These are phyloP conservation scores for Neopipo cinnamomea DNA, from an alignment of 2,113 vertebrate species.

Conservation along the genomic window DNA sequence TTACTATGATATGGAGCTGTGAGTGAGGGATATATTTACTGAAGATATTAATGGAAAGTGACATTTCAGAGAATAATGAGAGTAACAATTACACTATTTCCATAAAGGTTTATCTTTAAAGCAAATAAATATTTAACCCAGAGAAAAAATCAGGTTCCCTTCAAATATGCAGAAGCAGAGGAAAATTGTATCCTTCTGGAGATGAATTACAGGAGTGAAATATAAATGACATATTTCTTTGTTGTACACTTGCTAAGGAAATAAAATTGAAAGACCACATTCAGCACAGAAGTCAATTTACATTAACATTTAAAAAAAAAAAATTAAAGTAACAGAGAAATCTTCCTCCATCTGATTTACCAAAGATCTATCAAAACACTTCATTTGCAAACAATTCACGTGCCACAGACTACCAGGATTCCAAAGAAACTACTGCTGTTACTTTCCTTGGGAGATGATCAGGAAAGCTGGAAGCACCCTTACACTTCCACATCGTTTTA, in stretches of 20 bases:
- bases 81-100: neutral
- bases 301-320: fast-evolving
- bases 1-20: neutral
- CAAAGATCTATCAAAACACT: neutral
- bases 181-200: neutral
- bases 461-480: neutral
- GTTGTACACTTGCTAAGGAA: neutral
- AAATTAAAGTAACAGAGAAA: neutral
- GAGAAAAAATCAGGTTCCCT: neutral
- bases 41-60: neutral
- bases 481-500: neutral
- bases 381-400: neutral
- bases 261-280: neutral
- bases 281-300: neutral
- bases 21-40: neutral
- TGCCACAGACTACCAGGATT: neutral
- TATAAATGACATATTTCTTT: neutral
- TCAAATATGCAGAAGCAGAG: neutral
- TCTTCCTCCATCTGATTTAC: neutral
- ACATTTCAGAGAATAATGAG: neutral
- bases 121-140: neutral
- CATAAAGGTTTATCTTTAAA: neutral
- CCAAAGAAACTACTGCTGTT: neutral
- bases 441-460: neutral
- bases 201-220: neutral